Conservation (phyloP, 1,140 invertebrate species). For the Bombus fervidus region DNA sequence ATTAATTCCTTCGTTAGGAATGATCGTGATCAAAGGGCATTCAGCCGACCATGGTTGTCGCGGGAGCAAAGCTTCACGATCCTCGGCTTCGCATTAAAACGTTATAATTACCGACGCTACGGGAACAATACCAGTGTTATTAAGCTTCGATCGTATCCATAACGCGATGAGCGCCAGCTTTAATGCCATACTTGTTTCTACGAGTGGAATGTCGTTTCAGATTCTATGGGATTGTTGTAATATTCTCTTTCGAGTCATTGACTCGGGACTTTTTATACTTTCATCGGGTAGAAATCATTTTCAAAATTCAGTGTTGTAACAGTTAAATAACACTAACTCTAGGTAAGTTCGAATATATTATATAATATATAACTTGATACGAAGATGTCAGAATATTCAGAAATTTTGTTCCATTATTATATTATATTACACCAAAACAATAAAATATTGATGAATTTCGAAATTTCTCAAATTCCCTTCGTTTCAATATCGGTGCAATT, state of each 20-base stretch:
- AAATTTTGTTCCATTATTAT: too few relatives aligned
- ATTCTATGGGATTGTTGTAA: neutral
- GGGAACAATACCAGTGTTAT: conserved; percentile 39
- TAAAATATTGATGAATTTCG: too few relatives aligned
- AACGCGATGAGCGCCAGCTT: neutral
- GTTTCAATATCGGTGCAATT: too few relatives aligned
- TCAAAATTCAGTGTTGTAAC: too few relatives aligned
- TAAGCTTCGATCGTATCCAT: conserved; percentile 23
- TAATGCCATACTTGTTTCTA: conserved; percentile 4
- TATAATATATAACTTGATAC: too few relatives aligned
- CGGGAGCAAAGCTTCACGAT: conserved; percentile 14
- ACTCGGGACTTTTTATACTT: neutral
- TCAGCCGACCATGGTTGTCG: conserved; percentile 33
- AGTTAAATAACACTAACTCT: too few relatives aligned
- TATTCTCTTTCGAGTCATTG: neutral
- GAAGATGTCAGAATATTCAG: too few relatives aligned
- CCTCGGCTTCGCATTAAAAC: conserved; percentile 13
- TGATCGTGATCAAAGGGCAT: conserved; percentile 45
- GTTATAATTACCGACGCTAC: conserved; percentile 34
- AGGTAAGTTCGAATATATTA: too few relatives aligned
- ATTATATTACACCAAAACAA: too few relatives aligned
- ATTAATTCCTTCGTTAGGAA: conserved; percentile 51
- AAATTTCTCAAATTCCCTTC: too few relatives aligned
- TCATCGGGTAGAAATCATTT: neutral
- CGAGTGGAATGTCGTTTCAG: neutral